phyloP scores from a whole-genome alignment of 2,888 invertebrate species.

The Eledone cirrhosa region DNA sequence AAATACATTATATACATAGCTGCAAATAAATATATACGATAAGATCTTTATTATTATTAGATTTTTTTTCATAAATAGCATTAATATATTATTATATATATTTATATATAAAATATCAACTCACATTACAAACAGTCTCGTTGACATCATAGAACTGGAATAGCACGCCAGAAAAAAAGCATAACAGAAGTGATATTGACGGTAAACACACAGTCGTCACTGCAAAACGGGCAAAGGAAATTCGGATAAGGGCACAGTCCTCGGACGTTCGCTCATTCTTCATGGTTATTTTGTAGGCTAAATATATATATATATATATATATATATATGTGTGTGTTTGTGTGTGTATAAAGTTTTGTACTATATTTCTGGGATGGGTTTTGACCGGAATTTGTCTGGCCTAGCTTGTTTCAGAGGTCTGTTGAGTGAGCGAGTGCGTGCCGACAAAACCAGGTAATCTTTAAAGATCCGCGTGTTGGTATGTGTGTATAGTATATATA shows the following conservation, averaged over 20 bases:
- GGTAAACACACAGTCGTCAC: slow-evolving; percentile 86
- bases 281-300: not conserved
- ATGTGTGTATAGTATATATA: no score
- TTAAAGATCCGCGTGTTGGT: no score
- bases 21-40: no score
- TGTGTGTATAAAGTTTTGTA: not conserved
- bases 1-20: no score
- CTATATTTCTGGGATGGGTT: not conserved
- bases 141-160: slow-evolving; percentile 94
- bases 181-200: slow-evolving; percentile 82
- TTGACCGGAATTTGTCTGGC: no score
- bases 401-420: no score
- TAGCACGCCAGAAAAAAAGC: slow-evolving; percentile 87
- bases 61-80: no score
- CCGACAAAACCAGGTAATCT: no score
- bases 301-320: not conserved
- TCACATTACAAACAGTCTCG: slow-evolving; percentile 93
- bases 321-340: not conserved
- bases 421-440: no score
- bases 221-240: slow-evolving; percentile 74
- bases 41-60: no score
- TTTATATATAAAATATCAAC: slow-evolving; percentile 59
- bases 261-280: slow-evolving; percentile 3
- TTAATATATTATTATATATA: no score
- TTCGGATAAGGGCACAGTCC: slow-evolving; percentile 37